A percentile compares a stretch with the other conserved stretches of the same genome.
Conservation (phyloP, 2,888 invertebrate species). For the Amphipoea oculea region DNA sequence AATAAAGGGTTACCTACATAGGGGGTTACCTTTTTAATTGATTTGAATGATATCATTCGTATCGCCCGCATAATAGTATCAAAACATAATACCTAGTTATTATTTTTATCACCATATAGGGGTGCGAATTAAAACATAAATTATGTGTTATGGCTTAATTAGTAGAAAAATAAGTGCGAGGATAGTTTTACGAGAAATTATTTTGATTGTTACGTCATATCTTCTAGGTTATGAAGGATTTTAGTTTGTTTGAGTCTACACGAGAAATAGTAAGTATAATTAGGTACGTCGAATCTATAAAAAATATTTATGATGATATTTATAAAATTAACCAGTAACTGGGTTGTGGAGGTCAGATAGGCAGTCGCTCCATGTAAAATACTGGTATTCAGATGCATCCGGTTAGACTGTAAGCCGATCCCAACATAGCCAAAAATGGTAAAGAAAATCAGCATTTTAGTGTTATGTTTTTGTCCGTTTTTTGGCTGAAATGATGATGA, state of each 20-base stretch:
- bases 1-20: slow-evolving; percentile 37
- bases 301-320: background rate
- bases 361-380: no score
- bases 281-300: background rate
- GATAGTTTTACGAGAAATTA: background rate
- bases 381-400: no score
- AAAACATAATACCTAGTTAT: slow-evolving; percentile 23
- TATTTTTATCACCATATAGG: slow-evolving; percentile 38
- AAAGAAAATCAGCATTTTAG: background rate
- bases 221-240: background rate
- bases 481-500: background rate
- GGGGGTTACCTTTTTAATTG: slow-evolving; percentile 48
- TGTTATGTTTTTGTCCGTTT: background rate
- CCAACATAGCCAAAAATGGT: background rate
- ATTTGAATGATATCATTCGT: slow-evolving; percentile 32
- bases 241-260: background rate
- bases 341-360: no score
- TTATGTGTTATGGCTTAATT: slow-evolving; percentile 7
- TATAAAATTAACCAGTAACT: background rate
- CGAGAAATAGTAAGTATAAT: no score
- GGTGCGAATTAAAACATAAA: slow-evolving; percentile 42
- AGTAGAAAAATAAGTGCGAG: background rate
- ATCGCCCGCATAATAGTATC: slow-evolving; percentile 51
- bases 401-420: no score
- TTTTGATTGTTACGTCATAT: background rate